Evolutionary conservation across 2,113 vertebrate species (phyloP), one percentile per base, ranked within the genome.

Genomic region (Cololabis saira): DNA sequence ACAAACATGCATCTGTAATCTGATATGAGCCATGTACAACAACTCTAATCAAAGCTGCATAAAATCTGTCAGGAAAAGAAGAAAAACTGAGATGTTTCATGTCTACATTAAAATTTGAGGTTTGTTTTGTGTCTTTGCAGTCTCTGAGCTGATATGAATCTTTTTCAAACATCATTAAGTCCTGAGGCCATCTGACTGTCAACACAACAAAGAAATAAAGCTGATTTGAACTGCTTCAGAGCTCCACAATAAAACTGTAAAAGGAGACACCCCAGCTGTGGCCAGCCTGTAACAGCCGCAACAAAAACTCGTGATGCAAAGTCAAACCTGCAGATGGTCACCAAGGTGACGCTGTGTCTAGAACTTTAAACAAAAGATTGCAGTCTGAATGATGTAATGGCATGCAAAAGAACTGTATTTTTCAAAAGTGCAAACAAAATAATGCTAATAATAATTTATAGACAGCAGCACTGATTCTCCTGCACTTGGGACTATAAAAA

Each of bases 141-240:
- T 16, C 27, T 50, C 45, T 72, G 15, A 2, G 1, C 12, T 45
- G 54, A 56, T 19, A 53, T 1, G 1, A 12, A 41, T 59, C n/a
- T 72, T 45, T 50, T 70, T 55, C 21, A 60, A 75, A 49, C 43
- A 21, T n/a, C 0, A 13, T 48, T 75, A 58, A 76, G 69, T 66
- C 71, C 57, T 11, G 33, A 71, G 60, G 57, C 56, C 37, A 22
- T 71, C 19, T 54, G 44, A 15, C 70, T 75, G 64, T 86, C 76
- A 79, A 68, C 70, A 86, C 73, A 87, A 62, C 76, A 61, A 50
- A 54, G 51, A 47, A 51, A 48, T 27, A 43, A 86, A 52, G 56
- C 58, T 55, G 49, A 80, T 76, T 69, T 76, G 66, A 75, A 79
- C 71, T 48, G 66, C 70, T 62, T 1, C 12, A 63, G 56, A 60